Conservation (phyloP, 2,888 invertebrate genomes). For the Drosophila gaucha region DNA sequence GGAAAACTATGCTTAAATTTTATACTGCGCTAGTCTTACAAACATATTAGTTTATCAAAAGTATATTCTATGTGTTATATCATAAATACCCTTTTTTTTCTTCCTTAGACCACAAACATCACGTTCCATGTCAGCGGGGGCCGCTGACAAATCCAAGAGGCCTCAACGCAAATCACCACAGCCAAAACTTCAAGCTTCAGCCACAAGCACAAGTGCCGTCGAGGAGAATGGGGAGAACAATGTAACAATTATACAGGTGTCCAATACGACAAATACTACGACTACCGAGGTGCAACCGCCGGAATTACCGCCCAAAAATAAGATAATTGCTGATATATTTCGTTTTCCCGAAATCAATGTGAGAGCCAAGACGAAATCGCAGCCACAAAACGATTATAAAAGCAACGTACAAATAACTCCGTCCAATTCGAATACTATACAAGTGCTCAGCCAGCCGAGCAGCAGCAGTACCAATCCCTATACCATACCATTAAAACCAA, state of each 20-base stretch:
- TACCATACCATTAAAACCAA: conserved; percentile 77
- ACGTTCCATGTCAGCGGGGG: conserved; percentile 82
- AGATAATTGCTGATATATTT: conserved; percentile 79
- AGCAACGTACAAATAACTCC: conserved; percentile 85
- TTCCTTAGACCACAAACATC: conserved; percentile 81
- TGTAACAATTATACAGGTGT: conserved; percentile 88
- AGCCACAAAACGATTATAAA: conserved; percentile 78
- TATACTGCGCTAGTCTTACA: too few species aligned
- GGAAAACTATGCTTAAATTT: background rate
- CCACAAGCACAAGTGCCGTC: conserved; percentile 32
- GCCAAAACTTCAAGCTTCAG: conserved; percentile 27
- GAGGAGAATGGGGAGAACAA: conserved; percentile 83
- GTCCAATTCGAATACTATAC: conserved; percentile 84
- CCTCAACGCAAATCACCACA: conserved; percentile 58
- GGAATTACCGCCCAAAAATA: conserved; percentile 72
- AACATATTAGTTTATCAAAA: too few species aligned
- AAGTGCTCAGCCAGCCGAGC: conserved; percentile 70
- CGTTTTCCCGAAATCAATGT: conserved; percentile 79
- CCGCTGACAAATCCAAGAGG: conserved; percentile 74
- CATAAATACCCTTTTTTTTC: background rate
- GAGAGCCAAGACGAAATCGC: conserved; percentile 45
- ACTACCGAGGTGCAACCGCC: conserved; percentile 62
- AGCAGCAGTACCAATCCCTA: conserved; percentile 73
- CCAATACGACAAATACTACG: conserved; percentile 80
- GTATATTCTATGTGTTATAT: too few species aligned